Evolutionary conservation across 2,797 vertebrate genomes (phyloP), one percentile per base, ranked within the genome.

Genomic region (Gymnoscopelus braueri): DNA sequence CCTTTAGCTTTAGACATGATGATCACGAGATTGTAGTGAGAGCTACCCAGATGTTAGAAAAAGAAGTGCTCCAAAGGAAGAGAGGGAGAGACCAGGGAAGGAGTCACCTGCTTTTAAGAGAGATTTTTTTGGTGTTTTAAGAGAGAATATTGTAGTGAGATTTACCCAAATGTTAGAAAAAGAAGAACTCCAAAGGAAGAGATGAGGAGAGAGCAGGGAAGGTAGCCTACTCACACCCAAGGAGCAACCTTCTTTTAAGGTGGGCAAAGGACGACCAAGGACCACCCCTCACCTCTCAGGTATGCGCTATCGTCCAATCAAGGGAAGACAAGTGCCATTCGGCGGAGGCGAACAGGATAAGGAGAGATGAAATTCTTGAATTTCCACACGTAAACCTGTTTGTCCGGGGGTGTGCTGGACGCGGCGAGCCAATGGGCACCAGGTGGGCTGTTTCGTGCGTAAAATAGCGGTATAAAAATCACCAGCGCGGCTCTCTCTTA

Each of bases 91-190:
- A 35, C 1, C 5, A 4, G 10, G 10, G 67, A 14, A 9, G 0
- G 3, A 8, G 52, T 51, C 71, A 75, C 29, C 83, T 61, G 68
- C 49, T 89, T 92, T 84, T 84, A 90, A 86, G 0, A 19, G 19
- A 19, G 19, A 19, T 19, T 1, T 19, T 19, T 19, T 19, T 19
- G 19, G 19, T 19, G 19, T 19, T 19, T 19, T 19, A 19, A 19
- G 19, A 19, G 19, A 19, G 19, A 19, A 19, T 48, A 48, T 10
- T 29, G 4, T 29, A 29, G 29, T 29, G 29, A 29, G 29, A 29
- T 29, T 29, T 2, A 29, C 29, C 29, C 29, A 35, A 35, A 35
- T 35, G 4, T 3, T 35, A 35, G 35, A 5, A 35, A 35, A 35
- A 7, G 35, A 35, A 35, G 35, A 8, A 32, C 29, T 32, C 3